Evolutionary conservation across 2,113 vertebrate genomes (phyloP), one percentile per base, ranked within the genome.

Genomic region (Lepidothrix coronata): DNA sequence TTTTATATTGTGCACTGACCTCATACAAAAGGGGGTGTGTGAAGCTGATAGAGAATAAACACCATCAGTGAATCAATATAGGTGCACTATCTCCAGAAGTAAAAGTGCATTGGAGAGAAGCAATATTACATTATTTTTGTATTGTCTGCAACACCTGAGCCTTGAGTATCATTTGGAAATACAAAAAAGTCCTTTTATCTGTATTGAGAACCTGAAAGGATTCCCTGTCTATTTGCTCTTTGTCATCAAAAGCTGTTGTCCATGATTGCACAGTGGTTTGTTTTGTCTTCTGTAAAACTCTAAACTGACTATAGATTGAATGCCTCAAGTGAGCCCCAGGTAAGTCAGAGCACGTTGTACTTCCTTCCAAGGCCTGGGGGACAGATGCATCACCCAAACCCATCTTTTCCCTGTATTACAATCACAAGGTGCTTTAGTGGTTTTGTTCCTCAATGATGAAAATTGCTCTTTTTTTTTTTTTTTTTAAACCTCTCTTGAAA

Each of bases 171-270:
- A 91, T 88, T 94, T 92, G 55, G 87, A 92, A 92, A 94, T 80
- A 94, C 58, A 96, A 87, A 96, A 91, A 88, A 59, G 70, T 55
- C 52, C 54, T 89, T 96, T 97, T 91, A 87, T 89, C 78, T 95
- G n/a, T 71, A 62, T 54, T 92, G 88, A 81, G 91, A 91, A 82
- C 39, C 68, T 54, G 43, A 67, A 93, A 94, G 85, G 62, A 77
- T 73, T 94, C 85, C 75, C 52, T 81, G 35, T 66, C 71, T 91
- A 12, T 93, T 81, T 77, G 71, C 31, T 89, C 73, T 91, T 83
- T 89, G 72, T 86, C 70, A 61, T 94, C 87, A 67, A 67, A 82
- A 61, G 58, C 79, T 79, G 67, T 63, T 95, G 88, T 39, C 74
- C 55, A 4, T 78, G 78, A 92, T 71, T 92, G 78, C 67, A 54